These are phyloP conservation scores for Latheticus oryzae DNA, from an alignment of 2,888 invertebrate genomes.

Conservation along the genomic window DNA sequence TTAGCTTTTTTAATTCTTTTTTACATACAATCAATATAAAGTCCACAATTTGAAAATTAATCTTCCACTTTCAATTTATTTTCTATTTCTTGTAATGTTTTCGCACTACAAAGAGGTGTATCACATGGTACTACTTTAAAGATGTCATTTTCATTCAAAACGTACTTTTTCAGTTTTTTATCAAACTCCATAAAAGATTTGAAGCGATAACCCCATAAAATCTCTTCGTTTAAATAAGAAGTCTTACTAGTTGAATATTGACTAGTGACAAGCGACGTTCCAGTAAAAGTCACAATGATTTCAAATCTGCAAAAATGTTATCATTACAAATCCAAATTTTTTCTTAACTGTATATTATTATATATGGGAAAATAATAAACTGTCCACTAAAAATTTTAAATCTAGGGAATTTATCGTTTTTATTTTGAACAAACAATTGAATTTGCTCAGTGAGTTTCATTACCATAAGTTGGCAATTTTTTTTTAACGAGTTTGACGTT, in stretches of 20 bases:
- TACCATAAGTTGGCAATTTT: too few species aligned
- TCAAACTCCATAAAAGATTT: conserved; percentile 67
- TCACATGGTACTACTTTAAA: conserved; percentile 74
- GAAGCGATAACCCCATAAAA: conserved; percentile 85
- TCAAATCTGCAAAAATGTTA: conserved; percentile 72
- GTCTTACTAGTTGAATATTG: conserved; percentile 77
- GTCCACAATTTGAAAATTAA: too few species aligned
- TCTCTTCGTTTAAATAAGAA: conserved; percentile 81
- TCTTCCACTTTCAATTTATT: conserved; percentile 1
- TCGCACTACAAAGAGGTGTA: conserved; percentile 85
- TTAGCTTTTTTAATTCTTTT: too few species aligned
- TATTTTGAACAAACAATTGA: too few species aligned
- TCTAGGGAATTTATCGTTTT: too few species aligned
- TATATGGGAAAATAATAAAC: too few species aligned
- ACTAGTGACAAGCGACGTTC: conserved; percentile 80
- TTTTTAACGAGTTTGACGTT: too few species aligned
- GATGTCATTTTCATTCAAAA: conserved; percentile 72
- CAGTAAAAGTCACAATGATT: conserved; percentile 82
- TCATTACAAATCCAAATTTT: too few species aligned
- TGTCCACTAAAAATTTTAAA: too few species aligned
- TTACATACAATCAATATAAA: too few species aligned
- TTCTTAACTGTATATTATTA: too few species aligned
- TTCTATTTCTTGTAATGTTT: conserved; percentile 14
- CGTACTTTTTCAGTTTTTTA: conserved; percentile 70
- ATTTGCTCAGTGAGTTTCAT: too few species aligned